Percentiles rank a stretch among this genome's conserved stretches.
phyloP scores from a whole-genome alignment of 2,113 vertebrate genomes.

The Gasterosteus aculeatus region DNA sequence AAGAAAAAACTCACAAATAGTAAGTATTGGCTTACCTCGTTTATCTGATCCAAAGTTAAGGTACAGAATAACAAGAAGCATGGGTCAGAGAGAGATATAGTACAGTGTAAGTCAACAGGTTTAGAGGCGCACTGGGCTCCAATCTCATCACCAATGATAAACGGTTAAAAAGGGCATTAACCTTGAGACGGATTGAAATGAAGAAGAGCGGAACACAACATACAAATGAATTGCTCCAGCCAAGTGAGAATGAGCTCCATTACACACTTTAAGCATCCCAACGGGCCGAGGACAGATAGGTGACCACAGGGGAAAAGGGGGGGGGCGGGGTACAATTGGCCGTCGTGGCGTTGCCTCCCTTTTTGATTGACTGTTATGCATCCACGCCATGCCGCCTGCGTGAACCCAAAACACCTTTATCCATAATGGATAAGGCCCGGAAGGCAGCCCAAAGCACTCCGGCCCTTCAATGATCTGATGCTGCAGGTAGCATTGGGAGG shows the following conservation, averaged over 20 bases:
- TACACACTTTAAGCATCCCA: slow-evolving; percentile 22
- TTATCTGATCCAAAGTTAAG: slow-evolving; percentile 86
- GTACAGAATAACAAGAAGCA: slow-evolving; percentile 82
- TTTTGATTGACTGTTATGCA: slow-evolving; percentile 49
- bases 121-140: slow-evolving; percentile 70
- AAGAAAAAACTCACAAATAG: slow-evolving; percentile 69
- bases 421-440: slow-evolving; percentile 66
- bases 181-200: slow-evolving; percentile 65
- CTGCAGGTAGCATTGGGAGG: slow-evolving; percentile 51
- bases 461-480: slow-evolving; percentile 48
- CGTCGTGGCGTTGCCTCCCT: background rate
- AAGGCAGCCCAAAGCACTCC: slow-evolving; percentile 57
- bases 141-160: slow-evolving; percentile 61
- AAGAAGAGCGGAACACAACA: slow-evolving; percentile 62
- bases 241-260: slow-evolving; percentile 54
- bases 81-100: slow-evolving; percentile 82
- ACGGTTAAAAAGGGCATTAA: slow-evolving; percentile 75
- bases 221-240: slow-evolving; percentile 55
- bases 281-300: slow-evolving; percentile 19
- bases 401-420: slow-evolving; percentile 58
- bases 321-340: slow-evolving; percentile 5
- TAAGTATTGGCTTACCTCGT: slow-evolving; percentile 83
- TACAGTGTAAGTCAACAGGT: slow-evolving; percentile 78
- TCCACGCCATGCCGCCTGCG: slow-evolving; percentile 4
- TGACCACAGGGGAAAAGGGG: slow-evolving; percentile 8